phyloP scores from a whole-genome alignment of 2,113 vertebrate genomes.

The Calyptommatus sinebrachiatus region DNA sequence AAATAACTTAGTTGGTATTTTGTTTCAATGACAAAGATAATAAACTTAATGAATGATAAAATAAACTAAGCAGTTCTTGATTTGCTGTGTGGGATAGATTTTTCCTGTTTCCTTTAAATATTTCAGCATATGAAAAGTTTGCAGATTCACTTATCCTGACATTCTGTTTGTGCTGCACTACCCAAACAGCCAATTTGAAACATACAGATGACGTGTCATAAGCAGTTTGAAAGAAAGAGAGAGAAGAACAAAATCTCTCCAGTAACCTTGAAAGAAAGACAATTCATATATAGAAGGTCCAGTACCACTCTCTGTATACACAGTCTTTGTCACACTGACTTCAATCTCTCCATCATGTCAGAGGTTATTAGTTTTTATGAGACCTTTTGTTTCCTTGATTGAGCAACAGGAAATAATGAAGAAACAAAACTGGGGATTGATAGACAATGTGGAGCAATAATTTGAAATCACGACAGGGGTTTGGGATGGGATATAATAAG shows the following conservation, averaged over 20 bases:
- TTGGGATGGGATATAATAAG: too few species aligned
- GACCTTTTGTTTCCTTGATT: not conserved
- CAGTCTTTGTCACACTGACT: not conserved
- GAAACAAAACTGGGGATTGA: not conserved
- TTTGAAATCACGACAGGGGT: too few species aligned
- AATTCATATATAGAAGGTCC: not conserved
- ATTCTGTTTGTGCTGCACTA: not conserved
- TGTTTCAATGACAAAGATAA: not conserved
- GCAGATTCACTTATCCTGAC: not conserved
- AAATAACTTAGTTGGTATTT: not conserved
- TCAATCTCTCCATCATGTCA: not conserved
- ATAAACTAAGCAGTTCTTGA: not conserved
- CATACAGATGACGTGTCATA: not conserved
- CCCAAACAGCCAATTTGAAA: not conserved
- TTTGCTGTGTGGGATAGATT: not conserved
- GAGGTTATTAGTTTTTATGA: not conserved
- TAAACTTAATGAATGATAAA: not conserved
- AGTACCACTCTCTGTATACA: not conserved
- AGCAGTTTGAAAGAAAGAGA: not conserved
- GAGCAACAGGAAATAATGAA: not conserved
- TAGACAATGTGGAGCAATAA: too few species aligned
- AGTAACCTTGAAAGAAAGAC: fast-evolving
- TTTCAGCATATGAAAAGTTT: not conserved
- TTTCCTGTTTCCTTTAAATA: not conserved
- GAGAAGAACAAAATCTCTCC: not conserved